These are phyloP conservation scores for Sarcophaga subvicina DNA, from an alignment of 2,888 invertebrate species.

Conservation along the genomic window DNA sequence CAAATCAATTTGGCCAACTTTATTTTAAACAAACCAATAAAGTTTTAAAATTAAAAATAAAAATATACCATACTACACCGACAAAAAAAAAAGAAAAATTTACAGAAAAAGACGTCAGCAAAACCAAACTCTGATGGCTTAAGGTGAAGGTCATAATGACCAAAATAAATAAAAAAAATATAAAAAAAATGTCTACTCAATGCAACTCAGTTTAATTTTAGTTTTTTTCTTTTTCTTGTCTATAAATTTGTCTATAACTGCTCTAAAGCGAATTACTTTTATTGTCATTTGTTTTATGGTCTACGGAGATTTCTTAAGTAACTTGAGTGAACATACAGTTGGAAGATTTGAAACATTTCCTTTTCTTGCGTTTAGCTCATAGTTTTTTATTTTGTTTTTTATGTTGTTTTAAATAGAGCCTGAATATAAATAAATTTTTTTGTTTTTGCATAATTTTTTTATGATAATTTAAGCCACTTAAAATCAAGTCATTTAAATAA, in stretches of 20 bases:
- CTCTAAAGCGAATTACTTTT: constrained; percentile 5
- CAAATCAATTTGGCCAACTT: constrained; percentile 15
- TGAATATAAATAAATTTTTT: not conserved
- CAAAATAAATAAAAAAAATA: constrained; percentile 4
- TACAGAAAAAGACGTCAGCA: not conserved
- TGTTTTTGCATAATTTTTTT: constrained; percentile 48
- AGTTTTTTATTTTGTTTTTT: not conserved
- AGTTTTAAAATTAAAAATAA: not conserved
- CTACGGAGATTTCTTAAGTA: not conserved
- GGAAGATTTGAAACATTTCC: constrained; percentile 35
- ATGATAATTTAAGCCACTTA: constrained; percentile 56
- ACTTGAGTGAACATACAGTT: not conserved
- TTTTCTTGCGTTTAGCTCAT: constrained; percentile 5
- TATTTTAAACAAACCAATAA: not conserved
- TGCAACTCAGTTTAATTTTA: constrained; percentile 11
- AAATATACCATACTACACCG: not conserved
- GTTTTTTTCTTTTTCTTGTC: not conserved
- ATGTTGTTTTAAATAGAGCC: not conserved
- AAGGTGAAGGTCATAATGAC: constrained; percentile 52
- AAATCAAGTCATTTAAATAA: constrained; percentile 64
- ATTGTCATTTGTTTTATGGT: not conserved
- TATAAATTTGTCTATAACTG: not conserved
- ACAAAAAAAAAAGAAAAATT: constrained; percentile 4
- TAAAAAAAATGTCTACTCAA: not conserved
- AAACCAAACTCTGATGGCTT: constrained; percentile 7